Evolutionary conservation across 2,888 invertebrate species (phyloP), one percentile per base, ranked within the genome.

Genomic region (Mongoloraphidia duomilia): DNA sequence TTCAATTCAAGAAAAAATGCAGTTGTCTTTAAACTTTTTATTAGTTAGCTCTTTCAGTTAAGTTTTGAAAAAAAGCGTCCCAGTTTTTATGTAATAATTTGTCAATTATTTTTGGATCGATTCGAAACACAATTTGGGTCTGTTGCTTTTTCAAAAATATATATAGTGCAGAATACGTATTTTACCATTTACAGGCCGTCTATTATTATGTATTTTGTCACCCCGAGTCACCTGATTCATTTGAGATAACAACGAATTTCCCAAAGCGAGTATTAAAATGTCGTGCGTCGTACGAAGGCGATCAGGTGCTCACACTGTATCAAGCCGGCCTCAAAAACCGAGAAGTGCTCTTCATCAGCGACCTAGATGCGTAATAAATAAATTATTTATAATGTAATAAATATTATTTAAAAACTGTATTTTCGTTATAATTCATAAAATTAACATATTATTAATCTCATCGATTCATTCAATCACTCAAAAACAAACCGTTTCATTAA

Each of bases 171-270:
- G 1, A 26, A 26, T 26, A 3, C 1, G 26, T 26, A 34, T 44
- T 49, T 47, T 55, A 56, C 50, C 55, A 56, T 53, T 75, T 77
- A 35, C 72, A 96, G 93, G 86, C 88, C 64, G 77, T 98, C 53
- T 93, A 92, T 70, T 85, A 91, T 68, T 96, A 87, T 71, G 88
- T 96, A 55, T 94, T 95, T 71, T 93, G 94, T 63, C 92, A 96
- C 70, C 90, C 92, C 5, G 81, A 84, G 58, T 84, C 95, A 11
- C 96, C 96, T 2, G 79, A 91, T 64, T 82, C 84, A 63, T 96
- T 96, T 65, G 92, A 95, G 72, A 91, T 96, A 55, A 90, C 91
- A 44, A 93, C 92, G 55, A 95, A 94, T 71, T 96, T 91, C 66
- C 96, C 96, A 1, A 88, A 91, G 64, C 80, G 89, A 54, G 79